A percentile compares a stretch with the other conserved stretches of the same genome.
Conservation (phyloP, 1,140 invertebrate genomes). For the Hylaeus volcanicus region DNA sequence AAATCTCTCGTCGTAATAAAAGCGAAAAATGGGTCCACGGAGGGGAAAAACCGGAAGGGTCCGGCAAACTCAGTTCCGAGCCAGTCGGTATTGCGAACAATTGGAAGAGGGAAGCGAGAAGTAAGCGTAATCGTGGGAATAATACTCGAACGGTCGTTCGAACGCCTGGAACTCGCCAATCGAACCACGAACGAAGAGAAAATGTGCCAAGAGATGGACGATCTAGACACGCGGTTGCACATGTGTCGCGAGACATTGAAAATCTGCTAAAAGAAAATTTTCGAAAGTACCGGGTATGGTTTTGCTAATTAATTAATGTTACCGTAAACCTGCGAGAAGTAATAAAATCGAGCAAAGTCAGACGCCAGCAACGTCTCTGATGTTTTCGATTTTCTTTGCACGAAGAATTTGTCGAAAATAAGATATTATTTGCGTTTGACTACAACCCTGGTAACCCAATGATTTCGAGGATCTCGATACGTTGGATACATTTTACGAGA, state of each 20-base stretch:
- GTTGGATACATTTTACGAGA: slow-evolving; percentile 35
- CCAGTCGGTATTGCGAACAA: neutral
- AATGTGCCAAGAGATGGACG: slow-evolving; percentile 6
- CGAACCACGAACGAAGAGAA: slow-evolving; percentile 10
- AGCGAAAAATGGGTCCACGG: neutral
- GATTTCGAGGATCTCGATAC: slow-evolving; percentile 28
- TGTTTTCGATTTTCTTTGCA: slow-evolving; percentile 32
- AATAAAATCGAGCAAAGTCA: too few species aligned
- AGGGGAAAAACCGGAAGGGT: slow-evolving; percentile 12
- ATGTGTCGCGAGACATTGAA: too few species aligned
- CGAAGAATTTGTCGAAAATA: slow-evolving; percentile 20
- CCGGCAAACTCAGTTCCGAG: slow-evolving; percentile 16
- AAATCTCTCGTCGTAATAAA: slow-evolving; percentile 34
- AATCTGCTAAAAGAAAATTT: too few species aligned
- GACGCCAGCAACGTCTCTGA: neutral
- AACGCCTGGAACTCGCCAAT: slow-evolving; percentile 22
- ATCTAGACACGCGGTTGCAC: slow-evolving; percentile 3
- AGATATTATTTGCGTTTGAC: slow-evolving; percentile 47
- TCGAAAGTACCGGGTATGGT: too few species aligned
- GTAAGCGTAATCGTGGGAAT: slow-evolving; percentile 31
- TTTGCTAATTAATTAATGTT: too few species aligned
- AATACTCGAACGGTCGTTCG: slow-evolving; percentile 40
- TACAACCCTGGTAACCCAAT: neutral
- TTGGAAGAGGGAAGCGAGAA: neutral
- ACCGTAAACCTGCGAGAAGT: too few species aligned